A percentile compares a stretch with the other conserved stretches of the same genome.
phyloP scores from a whole-genome alignment of 2,113 vertebrate species.

The Aptenodytes patagonicus region DNA sequence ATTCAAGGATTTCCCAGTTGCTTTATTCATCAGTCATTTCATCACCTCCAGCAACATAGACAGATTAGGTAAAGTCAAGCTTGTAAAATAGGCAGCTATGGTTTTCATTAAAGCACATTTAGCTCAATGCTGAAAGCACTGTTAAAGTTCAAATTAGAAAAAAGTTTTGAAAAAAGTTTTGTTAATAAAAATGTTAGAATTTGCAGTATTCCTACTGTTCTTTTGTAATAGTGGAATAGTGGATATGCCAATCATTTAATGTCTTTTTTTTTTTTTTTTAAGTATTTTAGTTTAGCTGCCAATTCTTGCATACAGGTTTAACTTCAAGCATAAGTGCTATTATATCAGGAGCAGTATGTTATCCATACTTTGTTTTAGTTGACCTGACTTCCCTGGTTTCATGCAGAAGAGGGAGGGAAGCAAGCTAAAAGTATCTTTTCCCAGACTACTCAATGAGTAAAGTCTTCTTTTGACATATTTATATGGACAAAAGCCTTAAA shows the following conservation, averaged over 20 bases:
- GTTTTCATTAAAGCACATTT: neutral
- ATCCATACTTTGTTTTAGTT: neutral
- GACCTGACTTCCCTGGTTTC: neutral
- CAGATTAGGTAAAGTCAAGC: neutral
- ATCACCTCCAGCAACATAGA: neutral
- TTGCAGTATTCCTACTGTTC: neutral
- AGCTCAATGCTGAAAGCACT: neutral
- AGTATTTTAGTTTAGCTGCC: neutral
- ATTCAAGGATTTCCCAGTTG: neutral
- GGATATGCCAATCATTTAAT: neutral
- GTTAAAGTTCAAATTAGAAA: neutral
- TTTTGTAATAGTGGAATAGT: neutral
- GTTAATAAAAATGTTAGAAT: neutral
- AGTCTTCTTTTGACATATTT: neutral
- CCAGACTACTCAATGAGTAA: neutral
- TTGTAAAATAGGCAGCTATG: neutral
- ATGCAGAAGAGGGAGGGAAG: neutral
- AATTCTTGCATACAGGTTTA: neutral
- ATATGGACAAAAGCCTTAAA: neutral
- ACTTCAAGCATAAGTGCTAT: neutral
- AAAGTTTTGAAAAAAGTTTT: neutral
- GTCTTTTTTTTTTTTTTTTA: neutral
- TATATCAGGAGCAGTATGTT: neutral
- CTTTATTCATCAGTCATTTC: constrained; percentile 15
- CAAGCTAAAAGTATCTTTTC: neutral